Percentiles rank a stretch among this genome's conserved stretches.
These are phyloP conservation scores for Hemibagrus wyckioides DNA, from an alignment of 2,113 vertebrate genomes.

Conservation along the genomic window DNA sequence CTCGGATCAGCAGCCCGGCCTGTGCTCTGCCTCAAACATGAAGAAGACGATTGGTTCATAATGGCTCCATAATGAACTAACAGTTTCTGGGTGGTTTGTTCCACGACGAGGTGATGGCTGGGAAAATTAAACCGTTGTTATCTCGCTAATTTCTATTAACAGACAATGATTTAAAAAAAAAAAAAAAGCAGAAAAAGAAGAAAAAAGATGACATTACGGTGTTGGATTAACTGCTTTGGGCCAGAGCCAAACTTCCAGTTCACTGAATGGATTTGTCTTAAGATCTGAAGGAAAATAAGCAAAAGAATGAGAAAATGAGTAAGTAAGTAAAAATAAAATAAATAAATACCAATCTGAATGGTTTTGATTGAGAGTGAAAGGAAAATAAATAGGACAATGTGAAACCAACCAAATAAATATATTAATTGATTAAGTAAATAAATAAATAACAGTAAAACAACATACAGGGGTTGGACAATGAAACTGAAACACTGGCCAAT, in stretches of 20 bases:
- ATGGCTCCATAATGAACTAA: conserved; percentile 19
- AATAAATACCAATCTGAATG: too few species aligned
- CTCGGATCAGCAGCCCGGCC: neutral
- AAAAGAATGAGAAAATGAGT: neutral
- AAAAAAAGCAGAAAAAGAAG: neutral
- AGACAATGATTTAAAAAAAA: neutral
- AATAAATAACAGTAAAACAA: too few species aligned
- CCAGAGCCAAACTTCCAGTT: neutral
- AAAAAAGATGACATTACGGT: too few species aligned
- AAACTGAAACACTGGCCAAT: too few species aligned
- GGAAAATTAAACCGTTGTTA: conserved; percentile 1
- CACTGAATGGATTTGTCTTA: neutral
- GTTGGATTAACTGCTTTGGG: neutral
- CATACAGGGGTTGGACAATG: too few species aligned
- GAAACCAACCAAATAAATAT: too few species aligned
- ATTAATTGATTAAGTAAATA: too few species aligned
- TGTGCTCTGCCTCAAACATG: neutral
- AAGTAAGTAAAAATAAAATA: too few species aligned
- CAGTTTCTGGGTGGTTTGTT: conserved; percentile 6
- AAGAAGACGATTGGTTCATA: neutral
- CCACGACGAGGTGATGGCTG: conserved; percentile 1
- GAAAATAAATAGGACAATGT: neutral
- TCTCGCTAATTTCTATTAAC: neutral
- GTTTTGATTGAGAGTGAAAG: too few species aligned
- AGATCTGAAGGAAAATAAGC: neutral